Conservation (phyloP, 2,113 vertebrate genomes). For the human region DNA sequence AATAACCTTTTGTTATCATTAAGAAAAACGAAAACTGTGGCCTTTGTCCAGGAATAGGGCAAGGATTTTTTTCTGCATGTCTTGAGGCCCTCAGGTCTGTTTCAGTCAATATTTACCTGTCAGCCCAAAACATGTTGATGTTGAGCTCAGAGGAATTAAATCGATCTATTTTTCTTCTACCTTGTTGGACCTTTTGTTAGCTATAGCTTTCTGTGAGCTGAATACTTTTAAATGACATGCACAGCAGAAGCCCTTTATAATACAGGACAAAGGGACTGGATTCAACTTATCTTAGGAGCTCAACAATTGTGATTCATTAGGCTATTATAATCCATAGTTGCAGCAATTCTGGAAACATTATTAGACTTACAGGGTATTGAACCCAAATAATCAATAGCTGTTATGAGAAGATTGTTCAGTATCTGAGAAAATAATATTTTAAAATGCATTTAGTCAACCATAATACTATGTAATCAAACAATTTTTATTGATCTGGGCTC, state of each 20-base stretch:
- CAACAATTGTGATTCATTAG: neutral
- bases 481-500: neutral
- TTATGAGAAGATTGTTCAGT: neutral
- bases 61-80: neutral
- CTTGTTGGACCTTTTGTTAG: neutral
- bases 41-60: neutral
- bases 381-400: neutral
- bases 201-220: neutral
- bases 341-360: neutral
- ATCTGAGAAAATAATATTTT: neutral
- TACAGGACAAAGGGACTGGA: neutral
- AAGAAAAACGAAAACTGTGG: neutral
- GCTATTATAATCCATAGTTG: neutral
- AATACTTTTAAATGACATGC: neutral
- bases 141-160: neutral
- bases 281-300: neutral
- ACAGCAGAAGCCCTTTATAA: neutral
- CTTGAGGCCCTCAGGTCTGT: neutral
- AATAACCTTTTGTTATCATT: neutral
- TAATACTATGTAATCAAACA: neutral
- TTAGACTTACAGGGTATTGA: neutral
- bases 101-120: conserved; percentile 36
- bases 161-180: neutral
- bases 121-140: neutral
- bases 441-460: neutral